These are phyloP conservation scores for Neotragus moschatus DNA, from an alignment of 2,113 vertebrate species.

Conservation along the genomic window DNA sequence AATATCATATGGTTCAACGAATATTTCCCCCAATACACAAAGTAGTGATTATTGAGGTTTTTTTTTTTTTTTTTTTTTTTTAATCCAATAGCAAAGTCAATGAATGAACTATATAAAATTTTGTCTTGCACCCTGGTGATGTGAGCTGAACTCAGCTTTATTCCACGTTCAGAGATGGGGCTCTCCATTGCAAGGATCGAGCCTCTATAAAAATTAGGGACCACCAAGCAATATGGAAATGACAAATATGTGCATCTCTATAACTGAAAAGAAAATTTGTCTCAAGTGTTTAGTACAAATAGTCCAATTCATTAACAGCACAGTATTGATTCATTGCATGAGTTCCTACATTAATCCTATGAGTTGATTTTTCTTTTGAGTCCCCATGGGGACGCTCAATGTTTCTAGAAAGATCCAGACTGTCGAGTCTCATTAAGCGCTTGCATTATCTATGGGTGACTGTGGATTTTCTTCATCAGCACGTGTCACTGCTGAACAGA, in stretches of 20 bases:
- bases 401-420: not conserved
- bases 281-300: not conserved
- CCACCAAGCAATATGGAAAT: not conserved
- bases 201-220: not conserved
- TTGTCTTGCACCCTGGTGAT: not conserved
- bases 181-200: not conserved
- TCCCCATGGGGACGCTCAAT: not conserved
- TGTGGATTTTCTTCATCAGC: not conserved
- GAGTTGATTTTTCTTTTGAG: not conserved
- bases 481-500: not conserved
- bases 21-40: not conserved
- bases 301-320: not conserved
- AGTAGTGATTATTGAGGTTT: not conserved
- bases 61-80: not conserved
- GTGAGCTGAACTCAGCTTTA: not conserved
- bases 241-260: not conserved
- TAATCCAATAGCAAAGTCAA: not conserved
- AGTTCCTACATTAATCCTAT: not conserved
- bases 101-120: not conserved
- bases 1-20: not conserved
- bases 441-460: accelerated
- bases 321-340: not conserved
- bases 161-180: not conserved
- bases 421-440: not conserved
- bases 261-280: not conserved